Evolutionary conservation across 2,888 invertebrate species (phyloP).

Genomic region (Lamellibrachia columna): DNA sequence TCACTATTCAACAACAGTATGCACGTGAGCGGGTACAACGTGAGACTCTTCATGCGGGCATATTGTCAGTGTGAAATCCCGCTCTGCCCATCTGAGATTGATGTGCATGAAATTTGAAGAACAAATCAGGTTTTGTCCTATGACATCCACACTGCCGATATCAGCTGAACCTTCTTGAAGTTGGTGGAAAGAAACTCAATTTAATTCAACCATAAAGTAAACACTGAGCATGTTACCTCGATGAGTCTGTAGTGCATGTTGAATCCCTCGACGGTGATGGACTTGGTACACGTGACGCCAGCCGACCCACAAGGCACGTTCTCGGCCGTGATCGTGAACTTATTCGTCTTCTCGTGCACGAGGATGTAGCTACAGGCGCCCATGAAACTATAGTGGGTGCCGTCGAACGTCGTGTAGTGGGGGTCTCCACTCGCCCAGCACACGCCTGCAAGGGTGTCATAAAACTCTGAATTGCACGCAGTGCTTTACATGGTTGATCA

Average conservation of each 20-base stretch:
- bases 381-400: conserved; percentile 82
- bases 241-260: conserved; percentile 21
- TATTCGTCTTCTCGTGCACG: conserved; percentile 27
- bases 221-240: not conserved
- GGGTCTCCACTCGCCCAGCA: conserved; percentile 91
- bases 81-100: no score
- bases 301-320: conserved; percentile 42
- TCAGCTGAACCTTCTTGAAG: no score
- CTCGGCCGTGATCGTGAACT: conserved; percentile 36
- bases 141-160: no score
- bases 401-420: conserved; percentile 82
- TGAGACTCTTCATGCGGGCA: no score
- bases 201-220: no score
- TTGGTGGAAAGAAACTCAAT: no score
- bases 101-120: no score
- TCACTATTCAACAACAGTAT: no score
- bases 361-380: conserved; percentile 74
- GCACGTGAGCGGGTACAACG: no score
- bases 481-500: not conserved
- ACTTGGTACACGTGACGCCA: conserved; percentile 42
- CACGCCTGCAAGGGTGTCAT: conserved; percentile 44
- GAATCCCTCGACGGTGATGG: conserved; percentile 31
- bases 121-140: no score
- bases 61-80: no score
- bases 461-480: not conserved